A percentile compares a stretch with the other conserved stretches of the same genome.
Evolutionary conservation across 2,113 vertebrate species (phyloP).

Genomic region (Puma concolor): DNA sequence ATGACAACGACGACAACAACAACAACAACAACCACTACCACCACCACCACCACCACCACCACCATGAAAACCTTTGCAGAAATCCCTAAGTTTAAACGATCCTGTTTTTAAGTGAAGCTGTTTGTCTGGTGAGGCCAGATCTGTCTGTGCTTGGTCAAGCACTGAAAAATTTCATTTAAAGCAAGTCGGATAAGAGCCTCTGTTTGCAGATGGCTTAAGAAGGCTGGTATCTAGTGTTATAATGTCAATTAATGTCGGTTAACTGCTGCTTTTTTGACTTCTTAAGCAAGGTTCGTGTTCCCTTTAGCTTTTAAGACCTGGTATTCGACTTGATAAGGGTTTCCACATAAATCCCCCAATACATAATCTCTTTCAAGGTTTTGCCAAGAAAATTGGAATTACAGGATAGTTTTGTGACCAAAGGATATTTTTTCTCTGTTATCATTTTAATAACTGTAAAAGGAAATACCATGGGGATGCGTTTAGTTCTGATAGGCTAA

Average conservation of each 20-base stretch:
- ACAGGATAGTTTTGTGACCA: neutral
- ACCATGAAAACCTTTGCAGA: neutral
- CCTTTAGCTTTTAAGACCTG: slow-evolving; percentile 41
- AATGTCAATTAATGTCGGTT: neutral
- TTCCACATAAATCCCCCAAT: neutral
- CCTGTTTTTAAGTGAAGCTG: slow-evolving; percentile 56
- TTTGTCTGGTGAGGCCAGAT: neutral
- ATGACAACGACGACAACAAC: neutral
- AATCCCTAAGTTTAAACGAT: slow-evolving; percentile 35
- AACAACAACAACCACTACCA: neutral
- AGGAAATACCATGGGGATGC: neutral
- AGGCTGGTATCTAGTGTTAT: neutral
- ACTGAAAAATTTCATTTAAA: slow-evolving; percentile 61
- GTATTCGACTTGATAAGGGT: neutral
- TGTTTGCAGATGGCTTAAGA: slow-evolving; percentile 37
- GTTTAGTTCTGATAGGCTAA: slow-evolving; percentile 28
- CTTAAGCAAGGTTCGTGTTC: neutral
- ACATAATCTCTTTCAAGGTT: neutral
- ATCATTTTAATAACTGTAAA: neutral
- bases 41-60: too few species aligned
- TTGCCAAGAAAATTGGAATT: slow-evolving; percentile 31
- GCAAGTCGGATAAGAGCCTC: neutral
- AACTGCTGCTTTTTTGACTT: neutral
- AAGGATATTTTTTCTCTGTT: slow-evolving; percentile 11
- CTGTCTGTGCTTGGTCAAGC: slow-evolving; percentile 52